Percentiles rank a stretch among this genome's conserved stretches.
Evolutionary conservation across 2,797 vertebrate species (phyloP).

Genomic region (Pangasius larnaudii): DNA sequence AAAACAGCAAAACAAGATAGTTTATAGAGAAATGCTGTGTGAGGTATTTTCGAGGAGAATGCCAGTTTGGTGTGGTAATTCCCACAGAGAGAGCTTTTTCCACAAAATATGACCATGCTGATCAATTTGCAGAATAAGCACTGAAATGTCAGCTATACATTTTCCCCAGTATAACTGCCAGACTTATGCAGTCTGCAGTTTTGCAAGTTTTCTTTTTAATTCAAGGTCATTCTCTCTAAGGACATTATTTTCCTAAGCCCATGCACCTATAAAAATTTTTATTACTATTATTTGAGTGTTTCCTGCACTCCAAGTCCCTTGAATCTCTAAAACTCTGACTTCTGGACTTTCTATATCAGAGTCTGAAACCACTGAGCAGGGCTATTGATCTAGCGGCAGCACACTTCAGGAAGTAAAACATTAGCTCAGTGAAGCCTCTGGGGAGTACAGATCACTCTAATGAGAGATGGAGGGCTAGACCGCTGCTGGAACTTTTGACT

Average conservation of each 20-base stretch:
- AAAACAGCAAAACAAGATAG: conserved; percentile 14
- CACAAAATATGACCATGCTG: neutral
- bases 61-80: neutral
- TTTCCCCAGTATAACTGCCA: neutral
- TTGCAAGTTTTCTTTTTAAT: neutral
- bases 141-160: conserved; percentile 3
- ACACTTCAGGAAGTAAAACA: conserved; percentile 59
- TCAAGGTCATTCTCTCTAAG: conserved; percentile 20
- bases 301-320: conserved; percentile 12
- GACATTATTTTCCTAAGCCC: conserved; percentile 17
- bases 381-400: conserved; percentile 55
- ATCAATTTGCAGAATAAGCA: conserved; percentile 27
- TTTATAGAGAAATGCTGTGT: conserved; percentile 16
- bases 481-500: conserved; percentile 44
- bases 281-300: neutral
- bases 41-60: neutral
- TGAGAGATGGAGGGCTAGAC: conserved; percentile 40
- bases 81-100: neutral
- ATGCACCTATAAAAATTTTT: neutral
- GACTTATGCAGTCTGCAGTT: neutral
- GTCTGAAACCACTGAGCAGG: conserved; percentile 41
- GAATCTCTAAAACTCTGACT: conserved; percentile 33
- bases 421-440: conserved; percentile 54
- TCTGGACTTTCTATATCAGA: conserved; percentile 39
- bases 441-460: conserved; percentile 47